Conservation (phyloP, 2,888 invertebrate species). For the Ellobium chinense region DNA sequence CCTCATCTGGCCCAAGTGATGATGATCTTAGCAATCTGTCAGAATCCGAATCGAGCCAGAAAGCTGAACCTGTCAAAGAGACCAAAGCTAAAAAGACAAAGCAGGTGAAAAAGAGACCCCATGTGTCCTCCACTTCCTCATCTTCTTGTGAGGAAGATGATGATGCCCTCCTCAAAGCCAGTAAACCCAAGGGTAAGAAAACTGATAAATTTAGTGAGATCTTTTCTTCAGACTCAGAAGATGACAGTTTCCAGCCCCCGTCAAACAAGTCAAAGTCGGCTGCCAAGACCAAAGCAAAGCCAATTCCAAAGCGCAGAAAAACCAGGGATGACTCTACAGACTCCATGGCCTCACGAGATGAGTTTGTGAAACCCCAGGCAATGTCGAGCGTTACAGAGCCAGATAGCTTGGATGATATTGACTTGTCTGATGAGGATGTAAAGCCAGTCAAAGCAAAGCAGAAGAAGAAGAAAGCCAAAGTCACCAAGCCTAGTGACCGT, state of each 20-base stretch:
- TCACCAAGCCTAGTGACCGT: constrained; percentile 31
- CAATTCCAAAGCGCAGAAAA: constrained; percentile 49
- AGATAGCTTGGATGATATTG: constrained; percentile 53
- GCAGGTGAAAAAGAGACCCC: constrained; percentile 45
- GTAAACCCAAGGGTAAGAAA: constrained; percentile 48
- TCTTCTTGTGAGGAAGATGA: constrained; percentile 50
- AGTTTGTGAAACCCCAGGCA: constrained; percentile 41
- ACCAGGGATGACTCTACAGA: constrained; percentile 48
- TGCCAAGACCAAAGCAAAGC: constrained; percentile 41
- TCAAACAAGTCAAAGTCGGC: constrained; percentile 33
- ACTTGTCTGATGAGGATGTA: constrained; percentile 48
- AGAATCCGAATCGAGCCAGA: constrained; percentile 27
- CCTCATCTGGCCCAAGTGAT: constrained; percentile 36
- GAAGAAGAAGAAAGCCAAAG: constrained; percentile 51
- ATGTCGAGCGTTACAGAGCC: constrained; percentile 48
- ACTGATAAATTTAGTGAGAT: constrained; percentile 51
- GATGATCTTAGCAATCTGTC: constrained; percentile 37
- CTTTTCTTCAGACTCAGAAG: constrained; percentile 56
- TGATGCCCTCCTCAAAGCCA: constrained; percentile 46
- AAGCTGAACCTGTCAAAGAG: constrained; percentile 28
- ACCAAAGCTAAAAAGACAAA: constrained; percentile 35
- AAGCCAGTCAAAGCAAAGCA: constrained; percentile 53
- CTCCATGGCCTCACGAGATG: constrained; percentile 37
- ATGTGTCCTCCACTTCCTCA: constrained; percentile 41
- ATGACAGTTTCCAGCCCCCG: constrained; percentile 47